phyloP scores from a whole-genome alignment of 2,888 invertebrate species.

The Chromoteleia sp. region DNA sequence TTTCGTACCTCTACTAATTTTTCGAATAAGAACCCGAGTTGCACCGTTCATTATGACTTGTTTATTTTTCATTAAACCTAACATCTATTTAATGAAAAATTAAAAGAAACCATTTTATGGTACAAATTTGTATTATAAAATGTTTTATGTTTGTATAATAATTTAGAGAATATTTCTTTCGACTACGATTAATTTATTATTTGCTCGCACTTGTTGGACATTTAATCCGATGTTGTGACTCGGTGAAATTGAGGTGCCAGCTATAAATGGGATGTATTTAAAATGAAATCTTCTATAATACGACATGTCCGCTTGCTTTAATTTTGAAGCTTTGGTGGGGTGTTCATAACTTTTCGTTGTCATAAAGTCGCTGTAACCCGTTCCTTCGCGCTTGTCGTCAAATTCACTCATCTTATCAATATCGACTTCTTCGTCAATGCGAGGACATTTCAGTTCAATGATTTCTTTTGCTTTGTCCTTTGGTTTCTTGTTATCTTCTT shows the following conservation, averaged over 20 bases:
- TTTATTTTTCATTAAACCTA: slow-evolving; percentile 80
- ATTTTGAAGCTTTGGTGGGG: slow-evolving; percentile 88
- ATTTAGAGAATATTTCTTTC: no score
- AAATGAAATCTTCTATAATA: slow-evolving; percentile 85
- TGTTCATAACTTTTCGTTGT: slow-evolving; percentile 85
- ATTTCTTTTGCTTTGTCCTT: slow-evolving; percentile 28
- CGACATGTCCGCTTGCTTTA: slow-evolving; percentile 87
- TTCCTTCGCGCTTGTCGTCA: slow-evolving; percentile 11
- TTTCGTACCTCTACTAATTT: slow-evolving; percentile 77
- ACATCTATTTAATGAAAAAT: slow-evolving; percentile 72
- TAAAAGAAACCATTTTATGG: no score
- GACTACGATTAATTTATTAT: neutral
- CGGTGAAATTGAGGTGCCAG: slow-evolving; percentile 87
- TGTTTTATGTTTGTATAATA: no score
- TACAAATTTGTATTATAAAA: no score
- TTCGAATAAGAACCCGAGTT: slow-evolving; percentile 78
- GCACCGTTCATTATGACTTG: slow-evolving; percentile 75
- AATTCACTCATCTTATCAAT: slow-evolving; percentile 15
- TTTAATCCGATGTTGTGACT: slow-evolving; percentile 89
- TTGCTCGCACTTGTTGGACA: slow-evolving; percentile 86
- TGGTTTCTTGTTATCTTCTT: slow-evolving; percentile 1
- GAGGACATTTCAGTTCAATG: slow-evolving; percentile 41
- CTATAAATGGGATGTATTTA: slow-evolving; percentile 87
- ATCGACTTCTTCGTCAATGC: slow-evolving; percentile 24
- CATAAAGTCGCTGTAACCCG: slow-evolving; percentile 71